These are phyloP conservation scores for Geotria australis DNA, from an alignment of 2,797 vertebrate species.

Conservation along the genomic window DNA sequence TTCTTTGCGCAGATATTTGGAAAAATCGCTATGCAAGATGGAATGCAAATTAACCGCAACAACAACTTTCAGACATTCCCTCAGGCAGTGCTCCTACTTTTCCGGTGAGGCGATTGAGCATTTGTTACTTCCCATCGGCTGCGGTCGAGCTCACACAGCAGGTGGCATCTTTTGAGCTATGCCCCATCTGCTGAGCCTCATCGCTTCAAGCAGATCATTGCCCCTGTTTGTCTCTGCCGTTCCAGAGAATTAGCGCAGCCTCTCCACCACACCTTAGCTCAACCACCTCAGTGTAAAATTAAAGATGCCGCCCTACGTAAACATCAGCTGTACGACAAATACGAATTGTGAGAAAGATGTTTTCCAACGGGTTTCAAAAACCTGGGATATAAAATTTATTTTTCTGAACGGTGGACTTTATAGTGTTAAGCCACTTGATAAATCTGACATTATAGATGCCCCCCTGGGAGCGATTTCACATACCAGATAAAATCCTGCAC, in stretches of 20 bases:
- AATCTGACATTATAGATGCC: too few relatives aligned
- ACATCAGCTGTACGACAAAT: too few relatives aligned
- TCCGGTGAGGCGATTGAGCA: conserved; percentile 27
- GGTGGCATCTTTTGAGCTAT: not conserved
- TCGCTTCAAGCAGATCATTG: not conserved
- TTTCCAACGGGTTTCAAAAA: too few relatives aligned
- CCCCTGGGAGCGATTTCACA: too few relatives aligned
- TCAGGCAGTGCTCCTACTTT: conserved; percentile 76
- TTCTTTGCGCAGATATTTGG: conserved; percentile 51
- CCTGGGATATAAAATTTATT: too few relatives aligned
- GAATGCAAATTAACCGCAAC: conserved; percentile 87
- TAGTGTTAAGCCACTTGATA: too few relatives aligned
- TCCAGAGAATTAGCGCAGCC: not conserved
- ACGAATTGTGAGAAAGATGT: too few relatives aligned
- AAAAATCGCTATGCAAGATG: conserved; percentile 83
- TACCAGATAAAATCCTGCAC: too few relatives aligned
- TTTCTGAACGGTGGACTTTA: too few relatives aligned
- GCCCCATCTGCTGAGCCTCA: not conserved
- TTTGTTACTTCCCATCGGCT: not conserved
- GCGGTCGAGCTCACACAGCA: not conserved
- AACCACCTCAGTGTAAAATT: too few relatives aligned
- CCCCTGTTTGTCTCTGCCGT: not conserved
- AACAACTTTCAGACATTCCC: conserved; percentile 98
- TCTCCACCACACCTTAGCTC: not conserved
- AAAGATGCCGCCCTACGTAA: too few relatives aligned